These are phyloP conservation scores for Tachyglossus aculeatus DNA, from an alignment of 2,797 vertebrate genomes.

Conservation along the genomic window DNA sequence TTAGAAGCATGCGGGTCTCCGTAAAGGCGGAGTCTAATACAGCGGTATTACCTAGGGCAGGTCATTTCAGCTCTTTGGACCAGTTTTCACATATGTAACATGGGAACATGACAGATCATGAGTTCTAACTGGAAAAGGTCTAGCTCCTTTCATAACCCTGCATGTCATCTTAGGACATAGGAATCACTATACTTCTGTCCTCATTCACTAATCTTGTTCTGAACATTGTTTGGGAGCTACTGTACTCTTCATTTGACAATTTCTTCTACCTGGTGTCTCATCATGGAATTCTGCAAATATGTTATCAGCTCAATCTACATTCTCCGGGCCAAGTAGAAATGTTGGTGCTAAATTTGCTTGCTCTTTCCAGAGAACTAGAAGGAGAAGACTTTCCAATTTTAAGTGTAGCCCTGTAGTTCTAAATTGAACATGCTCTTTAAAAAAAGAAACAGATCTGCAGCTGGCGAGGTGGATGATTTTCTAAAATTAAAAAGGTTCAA, in stretches of 20 bases:
- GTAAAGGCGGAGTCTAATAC: too few relatives aligned
- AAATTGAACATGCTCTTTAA: background rate
- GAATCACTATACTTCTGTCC: too few relatives aligned
- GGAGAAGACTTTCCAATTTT: background rate
- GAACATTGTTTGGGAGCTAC: too few relatives aligned
- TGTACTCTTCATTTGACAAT: background rate
- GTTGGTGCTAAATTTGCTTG: background rate
- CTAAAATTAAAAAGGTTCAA: background rate
- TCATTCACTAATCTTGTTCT: too few relatives aligned
- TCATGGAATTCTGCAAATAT: background rate
- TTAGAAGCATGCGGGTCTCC: too few relatives aligned
- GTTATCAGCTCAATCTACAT: background rate
- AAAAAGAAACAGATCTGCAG: background rate
- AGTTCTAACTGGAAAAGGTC: too few relatives aligned
- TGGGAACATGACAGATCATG: too few relatives aligned
- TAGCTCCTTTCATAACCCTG: too few relatives aligned
- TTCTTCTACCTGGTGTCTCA: background rate
- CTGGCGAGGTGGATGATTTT: background rate
- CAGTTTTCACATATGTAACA: too few relatives aligned
- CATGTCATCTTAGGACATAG: too few relatives aligned
- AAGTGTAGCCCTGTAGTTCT: background rate
- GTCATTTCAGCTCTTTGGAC: too few relatives aligned
- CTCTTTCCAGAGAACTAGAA: background rate
- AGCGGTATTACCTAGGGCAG: too few relatives aligned
- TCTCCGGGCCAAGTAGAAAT: background rate